Evolutionary conservation across 2,113 vertebrate genomes (phyloP), one percentile per base, ranked within the genome.

Genomic region (Aphyosemion australe): DNA sequence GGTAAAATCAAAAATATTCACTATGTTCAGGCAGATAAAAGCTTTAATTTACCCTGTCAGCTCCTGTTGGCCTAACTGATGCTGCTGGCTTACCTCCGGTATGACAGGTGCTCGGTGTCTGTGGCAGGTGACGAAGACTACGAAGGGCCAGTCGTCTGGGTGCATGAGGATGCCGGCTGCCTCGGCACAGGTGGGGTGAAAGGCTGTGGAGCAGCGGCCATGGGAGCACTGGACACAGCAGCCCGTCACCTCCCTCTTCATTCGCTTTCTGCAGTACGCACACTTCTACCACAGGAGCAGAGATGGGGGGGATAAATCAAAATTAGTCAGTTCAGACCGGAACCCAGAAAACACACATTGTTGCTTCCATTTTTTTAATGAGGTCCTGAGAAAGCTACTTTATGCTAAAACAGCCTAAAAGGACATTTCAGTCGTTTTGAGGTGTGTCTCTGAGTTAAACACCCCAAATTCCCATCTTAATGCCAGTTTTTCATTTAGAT

Each of bases 171-270:
- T 90, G 0, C 97, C 96, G 0, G 96, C 97, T 14, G 97, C 97
- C 87, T 98, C 96, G 34, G 97, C 97, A 8, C 97, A 99, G 79
- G 94, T 96, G 69, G 96, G 94, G 0, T 99, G 97, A 80, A 99
- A 98, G 10, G 97, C 95, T 0, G 97, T 98, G n/a, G 96, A 95
- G 84, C 97, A 99, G 7, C 97, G 96, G 8, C 97, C 97, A 0
- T 98, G 95, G 18, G 97, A 99, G 67, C 97, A 99, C 88, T 99
- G 97, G 10, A 99, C 95, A 2, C 96, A 99, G 84, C 97, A 99
- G 65, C 97, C 96, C 0, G 90, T 91, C 12, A 91, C 86, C 84
- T 94, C 82, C 53, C 65, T 93, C 93, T 94, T 96, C 82, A 96
- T 94, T 75, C 94, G 89, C 55, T 97, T 99, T 87, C 96, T 97